Conservation (phyloP, 2,113 vertebrate genomes). For the Trematomus loennbergii region DNA sequence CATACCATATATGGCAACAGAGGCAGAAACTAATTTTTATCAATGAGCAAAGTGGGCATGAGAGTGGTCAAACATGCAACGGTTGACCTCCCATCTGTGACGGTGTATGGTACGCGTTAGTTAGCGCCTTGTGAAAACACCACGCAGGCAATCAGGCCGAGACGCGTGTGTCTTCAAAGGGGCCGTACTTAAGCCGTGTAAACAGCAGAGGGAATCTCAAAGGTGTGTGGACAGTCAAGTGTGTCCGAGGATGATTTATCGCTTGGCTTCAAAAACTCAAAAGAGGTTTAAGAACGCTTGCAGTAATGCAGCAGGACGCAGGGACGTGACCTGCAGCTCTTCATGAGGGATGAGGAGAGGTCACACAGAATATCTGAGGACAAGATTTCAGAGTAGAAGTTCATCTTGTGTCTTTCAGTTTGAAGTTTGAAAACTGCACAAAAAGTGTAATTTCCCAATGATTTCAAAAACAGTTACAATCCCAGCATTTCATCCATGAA, state of each 20-base stretch:
- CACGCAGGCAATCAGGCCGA: conserved; percentile 31
- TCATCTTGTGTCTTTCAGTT: background rate
- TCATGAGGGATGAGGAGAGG: background rate
- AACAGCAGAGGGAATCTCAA: conserved; percentile 46
- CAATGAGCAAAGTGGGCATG: conserved; percentile 87
- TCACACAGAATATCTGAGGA: background rate
- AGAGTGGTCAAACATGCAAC: conserved; percentile 69
- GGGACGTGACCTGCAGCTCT: background rate
- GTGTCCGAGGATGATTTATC: conserved; percentile 27
- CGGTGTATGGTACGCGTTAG: conserved; percentile 43
- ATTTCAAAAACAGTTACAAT: background rate
- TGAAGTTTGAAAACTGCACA: background rate
- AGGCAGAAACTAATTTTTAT: conserved; percentile 97
- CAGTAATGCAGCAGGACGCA: background rate
- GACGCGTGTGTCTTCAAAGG: conserved; percentile 54
- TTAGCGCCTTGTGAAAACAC: conserved; percentile 53
- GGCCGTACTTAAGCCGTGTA: conserved; percentile 49
- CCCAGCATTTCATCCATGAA: conserved; percentile 10
- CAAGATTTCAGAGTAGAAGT: background rate
- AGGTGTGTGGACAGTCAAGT: conserved; percentile 35
- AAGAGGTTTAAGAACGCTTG: conserved; percentile 11
- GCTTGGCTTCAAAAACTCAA: conserved; percentile 26
- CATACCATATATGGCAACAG: conserved; percentile 97
- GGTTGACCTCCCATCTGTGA: conserved; percentile 66
- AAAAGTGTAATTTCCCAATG: background rate